Conservation (phyloP, 2,888 invertebrate species). For the Tetrapedia diversipes region DNA sequence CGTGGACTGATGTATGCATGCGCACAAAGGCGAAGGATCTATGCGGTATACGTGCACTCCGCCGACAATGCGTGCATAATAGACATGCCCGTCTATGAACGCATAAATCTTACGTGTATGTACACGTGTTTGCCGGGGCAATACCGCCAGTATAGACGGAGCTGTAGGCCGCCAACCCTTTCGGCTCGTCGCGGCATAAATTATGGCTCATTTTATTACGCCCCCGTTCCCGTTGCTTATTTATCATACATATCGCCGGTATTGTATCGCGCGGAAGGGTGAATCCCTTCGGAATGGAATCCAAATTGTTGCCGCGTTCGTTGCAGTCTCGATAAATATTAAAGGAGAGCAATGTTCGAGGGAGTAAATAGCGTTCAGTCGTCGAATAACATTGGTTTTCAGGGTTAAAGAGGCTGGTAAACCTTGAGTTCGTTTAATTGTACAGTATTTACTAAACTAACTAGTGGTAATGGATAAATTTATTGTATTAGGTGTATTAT, state of each 20-base stretch:
- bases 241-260: background rate
- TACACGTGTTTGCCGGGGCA: conserved; percentile 23
- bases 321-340: too few species aligned
- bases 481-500: too few species aligned
- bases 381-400: too few species aligned
- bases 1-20: conserved; percentile 9
- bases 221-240: background rate
- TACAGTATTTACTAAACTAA: too few species aligned
- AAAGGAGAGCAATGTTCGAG: too few species aligned
- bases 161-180: conserved; percentile 8
- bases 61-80: conserved; percentile 42
- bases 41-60: conserved; percentile 38
- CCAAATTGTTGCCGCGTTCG: too few species aligned
- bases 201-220: conserved; percentile 19
- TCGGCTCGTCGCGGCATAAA: conserved; percentile 8
- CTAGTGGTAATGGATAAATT: too few species aligned
- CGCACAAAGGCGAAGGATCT: conserved; percentile 25
- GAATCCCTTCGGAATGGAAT: background rate
- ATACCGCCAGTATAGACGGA: conserved; percentile 15
- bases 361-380: too few species aligned
- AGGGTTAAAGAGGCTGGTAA: too few species aligned
- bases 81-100: conserved; percentile 19
- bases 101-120: conserved; percentile 45
- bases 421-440: too few species aligned
- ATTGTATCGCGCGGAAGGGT: background rate